Evolutionary conservation across 2,888 invertebrate genomes (phyloP).

Genomic region (Petrophora chlorosata): DNA sequence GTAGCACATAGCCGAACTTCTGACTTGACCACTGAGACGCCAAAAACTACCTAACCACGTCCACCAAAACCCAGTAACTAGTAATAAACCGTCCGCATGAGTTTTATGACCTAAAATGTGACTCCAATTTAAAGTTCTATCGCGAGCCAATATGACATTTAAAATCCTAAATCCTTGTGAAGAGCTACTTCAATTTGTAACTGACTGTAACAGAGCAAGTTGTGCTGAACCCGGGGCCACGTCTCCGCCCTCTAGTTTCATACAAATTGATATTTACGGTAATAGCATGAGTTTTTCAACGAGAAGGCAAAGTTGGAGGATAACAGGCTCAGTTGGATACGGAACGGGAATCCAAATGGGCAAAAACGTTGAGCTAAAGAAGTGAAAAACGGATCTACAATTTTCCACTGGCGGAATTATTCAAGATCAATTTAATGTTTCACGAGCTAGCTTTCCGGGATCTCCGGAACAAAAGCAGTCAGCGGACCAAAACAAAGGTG

Average conservation of each 20-base stretch:
- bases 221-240: constrained; percentile 53
- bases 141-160: constrained; percentile 54
- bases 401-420: constrained; percentile 63
- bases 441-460: constrained; percentile 52
- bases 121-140: constrained; percentile 59
- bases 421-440: constrained; percentile 70
- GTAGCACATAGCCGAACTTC: constrained; percentile 24
- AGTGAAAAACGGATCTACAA: constrained; percentile 70
- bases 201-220: constrained; percentile 64
- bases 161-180: constrained; percentile 67
- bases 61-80: constrained; percentile 24
- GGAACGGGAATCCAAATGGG: constrained; percentile 71
- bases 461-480: constrained; percentile 44
- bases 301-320: constrained; percentile 72
- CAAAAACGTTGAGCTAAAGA: constrained; percentile 68
- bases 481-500: constrained; percentile 37
- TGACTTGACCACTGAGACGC: constrained; percentile 29
- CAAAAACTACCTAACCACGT: constrained; percentile 31
- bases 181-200: constrained; percentile 74
- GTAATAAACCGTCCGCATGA: constrained; percentile 25
- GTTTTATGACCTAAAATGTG: constrained; percentile 48
- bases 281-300: constrained; percentile 80
- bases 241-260: constrained; percentile 77
- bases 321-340: constrained; percentile 76
- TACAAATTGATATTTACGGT: constrained; percentile 84